phyloP scores from a whole-genome alignment of 2,113 vertebrate species.

The Tiliqua scincoides region DNA sequence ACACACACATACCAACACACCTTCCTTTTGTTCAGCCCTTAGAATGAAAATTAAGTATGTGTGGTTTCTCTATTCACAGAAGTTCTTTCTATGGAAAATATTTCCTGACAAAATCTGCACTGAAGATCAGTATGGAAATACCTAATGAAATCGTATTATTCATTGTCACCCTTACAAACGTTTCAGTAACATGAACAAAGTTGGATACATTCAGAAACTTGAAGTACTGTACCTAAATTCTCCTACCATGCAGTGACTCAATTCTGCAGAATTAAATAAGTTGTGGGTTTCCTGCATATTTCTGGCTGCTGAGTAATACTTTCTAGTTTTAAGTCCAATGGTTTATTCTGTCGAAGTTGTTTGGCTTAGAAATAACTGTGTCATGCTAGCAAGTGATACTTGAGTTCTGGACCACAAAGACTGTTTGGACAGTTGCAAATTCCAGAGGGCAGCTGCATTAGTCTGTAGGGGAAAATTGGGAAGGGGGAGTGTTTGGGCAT shows the following conservation, averaged over 20 bases:
- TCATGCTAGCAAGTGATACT: not conserved
- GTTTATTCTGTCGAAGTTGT: conserved; percentile 6
- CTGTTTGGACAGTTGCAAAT: not conserved
- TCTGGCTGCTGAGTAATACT: not conserved
- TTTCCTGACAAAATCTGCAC: conserved; percentile 30
- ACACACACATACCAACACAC: too few species aligned
- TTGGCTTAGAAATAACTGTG: conserved; percentile 25
- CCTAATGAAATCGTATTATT: not conserved
- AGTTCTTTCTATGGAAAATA: not conserved
- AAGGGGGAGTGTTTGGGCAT: conserved; percentile 21
- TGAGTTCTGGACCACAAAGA: not conserved
- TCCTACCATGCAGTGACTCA: not conserved
- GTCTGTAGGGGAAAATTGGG: not conserved
- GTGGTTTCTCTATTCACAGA: not conserved
- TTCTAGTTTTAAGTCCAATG: not conserved
- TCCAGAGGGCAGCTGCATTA: conserved; percentile 8
- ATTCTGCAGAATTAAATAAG: conserved; percentile 14
- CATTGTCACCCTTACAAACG: conserved; percentile 45
- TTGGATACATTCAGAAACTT: conserved; percentile 21
- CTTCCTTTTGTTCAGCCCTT: not conserved
- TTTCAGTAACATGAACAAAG: conserved; percentile 24
- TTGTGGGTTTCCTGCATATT: conserved; percentile 1
- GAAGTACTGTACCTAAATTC: conserved; percentile 27
- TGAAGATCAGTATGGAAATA: not conserved
- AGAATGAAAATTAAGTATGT: not conserved